Evolutionary conservation across 92 coral and sea anemone species (phyloP).

Genomic region (Palythoa grandiflora): DNA sequence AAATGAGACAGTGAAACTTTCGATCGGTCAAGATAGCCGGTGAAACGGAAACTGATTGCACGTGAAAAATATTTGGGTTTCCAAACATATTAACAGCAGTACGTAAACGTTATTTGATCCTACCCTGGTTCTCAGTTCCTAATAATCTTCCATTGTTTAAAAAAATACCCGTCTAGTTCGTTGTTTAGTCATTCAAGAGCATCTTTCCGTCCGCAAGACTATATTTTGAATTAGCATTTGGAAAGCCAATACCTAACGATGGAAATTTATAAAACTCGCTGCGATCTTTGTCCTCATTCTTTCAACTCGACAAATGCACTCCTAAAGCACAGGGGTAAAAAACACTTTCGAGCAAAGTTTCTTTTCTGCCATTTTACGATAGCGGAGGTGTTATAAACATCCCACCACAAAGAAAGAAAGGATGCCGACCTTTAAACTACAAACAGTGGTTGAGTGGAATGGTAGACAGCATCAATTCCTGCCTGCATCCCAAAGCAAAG

Average conservation of each 20-base stretch:
- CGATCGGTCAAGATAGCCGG: not conserved
- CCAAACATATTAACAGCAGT: not conserved
- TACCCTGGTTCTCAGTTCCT: not conserved
- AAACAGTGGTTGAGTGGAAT: constrained; percentile 50
- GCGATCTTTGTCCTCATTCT: constrained; percentile 7
- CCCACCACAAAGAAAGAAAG: constrained; percentile 26
- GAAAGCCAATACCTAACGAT: constrained; percentile 6
- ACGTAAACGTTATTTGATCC: constrained; percentile 2
- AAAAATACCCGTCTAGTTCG: not conserved
- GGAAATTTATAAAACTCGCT: constrained; percentile 38
- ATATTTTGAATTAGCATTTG: not conserved
- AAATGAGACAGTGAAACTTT: not conserved
- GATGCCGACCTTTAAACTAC: constrained; percentile 25
- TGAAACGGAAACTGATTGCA: constrained; percentile 8
- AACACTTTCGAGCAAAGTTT: constrained; percentile 23
- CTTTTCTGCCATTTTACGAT: constrained; percentile 36
- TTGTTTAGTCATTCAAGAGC: not conserved
- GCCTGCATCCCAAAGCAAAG: constrained; percentile 38
- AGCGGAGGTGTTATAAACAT: constrained; percentile 18
- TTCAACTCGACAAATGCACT: constrained; percentile 38
- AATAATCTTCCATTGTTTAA: not conserved
- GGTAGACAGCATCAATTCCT: constrained; percentile 38
- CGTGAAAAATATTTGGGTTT: not conserved
- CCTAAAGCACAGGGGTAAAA: constrained; percentile 31
- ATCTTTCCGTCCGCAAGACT: not conserved